Percentiles rank a stretch among this genome's conserved stretches.
Conservation (phyloP, 2,888 invertebrate species). For the Drosophila neotestacea region DNA sequence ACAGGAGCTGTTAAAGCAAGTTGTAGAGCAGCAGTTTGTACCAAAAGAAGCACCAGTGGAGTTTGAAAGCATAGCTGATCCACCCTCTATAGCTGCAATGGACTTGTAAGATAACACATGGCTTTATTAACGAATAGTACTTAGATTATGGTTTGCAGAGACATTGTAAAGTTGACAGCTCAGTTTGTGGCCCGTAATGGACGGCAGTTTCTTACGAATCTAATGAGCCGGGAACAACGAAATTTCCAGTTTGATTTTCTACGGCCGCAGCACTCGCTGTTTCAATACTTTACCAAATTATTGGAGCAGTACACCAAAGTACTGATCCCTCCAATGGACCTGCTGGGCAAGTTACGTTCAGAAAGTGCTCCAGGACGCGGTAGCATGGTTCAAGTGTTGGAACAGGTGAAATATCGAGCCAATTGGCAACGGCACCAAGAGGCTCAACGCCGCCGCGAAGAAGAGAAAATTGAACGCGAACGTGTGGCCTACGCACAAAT, state of each 20-base stretch:
- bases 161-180: slow-evolving; percentile 98
- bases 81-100: slow-evolving; percentile 98
- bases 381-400: slow-evolving; percentile 88
- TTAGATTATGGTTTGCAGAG: slow-evolving; percentile 86
- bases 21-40: slow-evolving; percentile 93
- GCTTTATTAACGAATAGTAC: background rate
- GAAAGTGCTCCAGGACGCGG: slow-evolving; percentile 89
- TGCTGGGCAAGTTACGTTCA: slow-evolving; percentile 91
- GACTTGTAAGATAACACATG: slow-evolving; percentile 89
- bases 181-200: slow-evolving; percentile 99
- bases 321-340: slow-evolving; percentile 96
- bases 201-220: slow-evolving; percentile 97
- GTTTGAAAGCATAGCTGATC: slow-evolving; percentile 98
- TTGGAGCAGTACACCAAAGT: slow-evolving; percentile 99
- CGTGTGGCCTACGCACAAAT: slow-evolving; percentile 98
- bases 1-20: slow-evolving; percentile 94
- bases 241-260: slow-evolving; percentile 99
- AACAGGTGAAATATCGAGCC: slow-evolving; percentile 96
- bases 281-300: slow-evolving; percentile 98
- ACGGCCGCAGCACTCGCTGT: slow-evolving; percentile 98
- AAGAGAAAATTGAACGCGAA: slow-evolving; percentile 97
- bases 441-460: slow-evolving; percentile 95
- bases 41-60: slow-evolving; percentile 96
- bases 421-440: slow-evolving; percentile 99
- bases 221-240: slow-evolving; percentile 99